phyloP scores from a whole-genome alignment of 2,113 vertebrate species.

The Ranitomeya variabilis region DNA sequence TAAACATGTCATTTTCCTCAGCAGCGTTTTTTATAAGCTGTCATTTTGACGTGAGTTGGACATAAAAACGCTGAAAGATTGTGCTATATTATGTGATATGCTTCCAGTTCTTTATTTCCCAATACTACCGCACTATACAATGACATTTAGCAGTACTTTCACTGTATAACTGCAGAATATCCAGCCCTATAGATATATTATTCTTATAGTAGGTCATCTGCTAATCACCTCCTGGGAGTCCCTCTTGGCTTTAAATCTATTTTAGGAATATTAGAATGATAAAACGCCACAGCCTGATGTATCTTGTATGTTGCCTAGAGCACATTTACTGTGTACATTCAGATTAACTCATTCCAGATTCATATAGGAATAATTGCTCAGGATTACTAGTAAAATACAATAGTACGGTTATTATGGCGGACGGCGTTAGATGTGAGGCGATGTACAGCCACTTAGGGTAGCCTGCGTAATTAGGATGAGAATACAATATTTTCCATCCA shows the following conservation, averaged over 20 bases:
- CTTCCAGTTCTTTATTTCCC: not conserved
- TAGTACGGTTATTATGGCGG: not conserved
- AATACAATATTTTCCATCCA: not conserved
- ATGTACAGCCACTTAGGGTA: not conserved
- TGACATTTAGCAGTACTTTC: not conserved
- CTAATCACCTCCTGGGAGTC: constrained; percentile 49
- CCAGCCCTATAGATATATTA: constrained; percentile 13
- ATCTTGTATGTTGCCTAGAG: constrained; percentile 46
- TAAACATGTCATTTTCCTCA: constrained; percentile 2
- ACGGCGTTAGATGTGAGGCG: not conserved
- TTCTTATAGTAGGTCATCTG: constrained; percentile 38
- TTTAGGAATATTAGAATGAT: constrained; percentile 40
- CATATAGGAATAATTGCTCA: constrained; percentile 28
- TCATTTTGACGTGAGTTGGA: not conserved
- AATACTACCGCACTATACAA: not conserved
- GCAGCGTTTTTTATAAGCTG: not conserved
- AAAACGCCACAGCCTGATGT: constrained; percentile 41
- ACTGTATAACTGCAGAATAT: constrained; percentile 2
- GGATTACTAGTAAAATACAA: constrained; percentile 26
- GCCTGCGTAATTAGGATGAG: not conserved
- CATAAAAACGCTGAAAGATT: not conserved
- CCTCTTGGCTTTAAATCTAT: constrained; percentile 42
- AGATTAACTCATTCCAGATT: constrained; percentile 35
- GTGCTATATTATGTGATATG: not conserved
- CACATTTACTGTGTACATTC: constrained; percentile 33